These are phyloP conservation scores for Morpho achilles DNA, from an alignment of 2,888 invertebrate genomes.

Conservation along the genomic window DNA sequence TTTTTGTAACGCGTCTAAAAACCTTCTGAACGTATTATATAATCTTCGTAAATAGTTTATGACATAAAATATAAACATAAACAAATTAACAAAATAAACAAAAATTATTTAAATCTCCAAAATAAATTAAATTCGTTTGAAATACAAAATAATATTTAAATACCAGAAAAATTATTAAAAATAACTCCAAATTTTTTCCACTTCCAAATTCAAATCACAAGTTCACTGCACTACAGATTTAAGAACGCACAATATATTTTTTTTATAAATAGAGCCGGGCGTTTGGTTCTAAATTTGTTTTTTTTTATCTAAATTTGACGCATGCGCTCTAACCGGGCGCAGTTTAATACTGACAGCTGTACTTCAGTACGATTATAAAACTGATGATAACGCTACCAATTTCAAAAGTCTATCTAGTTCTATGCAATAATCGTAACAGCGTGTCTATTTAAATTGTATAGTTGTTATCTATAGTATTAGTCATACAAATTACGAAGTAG, in stretches of 20 bases:
- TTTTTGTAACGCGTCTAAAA: too few relatives aligned
- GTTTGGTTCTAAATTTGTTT: slow-evolving; percentile 29
- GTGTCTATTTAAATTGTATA: slow-evolving; percentile 24
- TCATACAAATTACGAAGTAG: slow-evolving; percentile 26
- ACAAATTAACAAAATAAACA: neutral
- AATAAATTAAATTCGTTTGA: too few relatives aligned
- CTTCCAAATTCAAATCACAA: slow-evolving; percentile 28
- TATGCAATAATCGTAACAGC: neutral
- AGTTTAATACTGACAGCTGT: slow-evolving; percentile 46
- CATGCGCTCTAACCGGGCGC: slow-evolving; percentile 56
- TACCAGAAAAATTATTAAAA: slow-evolving; percentile 14
- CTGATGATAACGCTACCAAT: slow-evolving; percentile 34
- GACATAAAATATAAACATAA: too few relatives aligned
- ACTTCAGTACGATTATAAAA: slow-evolving; percentile 8
- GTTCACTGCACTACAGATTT: slow-evolving; percentile 71
- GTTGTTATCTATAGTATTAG: slow-evolving; percentile 25
- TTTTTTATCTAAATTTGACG: slow-evolving; percentile 31
- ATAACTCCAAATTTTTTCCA: slow-evolving; percentile 26
- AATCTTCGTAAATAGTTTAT: too few relatives aligned
- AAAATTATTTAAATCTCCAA: neutral
- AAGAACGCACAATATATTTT: slow-evolving; percentile 40
- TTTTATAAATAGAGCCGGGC: slow-evolving; percentile 42
- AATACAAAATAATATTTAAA: neutral
- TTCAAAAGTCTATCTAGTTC: slow-evolving; percentile 30
- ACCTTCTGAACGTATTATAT: too few relatives aligned